These are phyloP conservation scores for Hemibagrus guttatus DNA, from an alignment of 2,797 vertebrate genomes.

Conservation along the genomic window DNA sequence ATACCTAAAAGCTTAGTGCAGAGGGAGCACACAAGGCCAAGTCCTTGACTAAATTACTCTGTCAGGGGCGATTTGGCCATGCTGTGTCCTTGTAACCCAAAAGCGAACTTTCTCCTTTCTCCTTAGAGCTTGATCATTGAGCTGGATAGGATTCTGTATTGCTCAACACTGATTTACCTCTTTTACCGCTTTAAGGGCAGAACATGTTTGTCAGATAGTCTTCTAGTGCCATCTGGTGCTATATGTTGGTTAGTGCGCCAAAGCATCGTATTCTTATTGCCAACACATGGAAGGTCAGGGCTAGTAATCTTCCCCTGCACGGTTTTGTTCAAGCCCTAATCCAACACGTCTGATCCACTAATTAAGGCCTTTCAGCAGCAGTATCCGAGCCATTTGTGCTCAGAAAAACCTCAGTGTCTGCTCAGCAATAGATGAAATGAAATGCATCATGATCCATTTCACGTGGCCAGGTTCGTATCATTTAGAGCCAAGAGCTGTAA, in stretches of 20 bases:
- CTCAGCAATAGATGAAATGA: neutral
- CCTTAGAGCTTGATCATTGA: constrained; percentile 21
- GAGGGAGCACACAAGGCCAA: constrained; percentile 19
- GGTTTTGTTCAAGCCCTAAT: neutral
- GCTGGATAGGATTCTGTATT: constrained; percentile 17
- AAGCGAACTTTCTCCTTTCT: constrained; percentile 13
- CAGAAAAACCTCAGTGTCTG: neutral
- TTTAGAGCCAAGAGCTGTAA: constrained; percentile 7
- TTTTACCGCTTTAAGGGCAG: neutral
- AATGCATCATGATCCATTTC: neutral
- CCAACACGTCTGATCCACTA: constrained; percentile 3
- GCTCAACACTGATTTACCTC: neutral
- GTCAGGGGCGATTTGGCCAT: constrained; percentile 43
- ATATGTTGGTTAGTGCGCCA: constrained; percentile 12
- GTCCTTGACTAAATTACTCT: constrained; percentile 45
- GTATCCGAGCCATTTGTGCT: neutral
- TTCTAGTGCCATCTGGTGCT: constrained; percentile 53
- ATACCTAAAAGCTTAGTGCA: constrained; percentile 25
- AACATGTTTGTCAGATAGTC: neutral
- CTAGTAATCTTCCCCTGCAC: neutral
- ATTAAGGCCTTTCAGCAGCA: neutral
- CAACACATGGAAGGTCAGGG: neutral
- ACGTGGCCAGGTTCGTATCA: neutral
- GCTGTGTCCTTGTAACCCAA: constrained; percentile 12
- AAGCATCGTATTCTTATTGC: neutral